phyloP scores from a whole-genome alignment of 2,797 vertebrate species.

The Nannoperca obscura region DNA sequence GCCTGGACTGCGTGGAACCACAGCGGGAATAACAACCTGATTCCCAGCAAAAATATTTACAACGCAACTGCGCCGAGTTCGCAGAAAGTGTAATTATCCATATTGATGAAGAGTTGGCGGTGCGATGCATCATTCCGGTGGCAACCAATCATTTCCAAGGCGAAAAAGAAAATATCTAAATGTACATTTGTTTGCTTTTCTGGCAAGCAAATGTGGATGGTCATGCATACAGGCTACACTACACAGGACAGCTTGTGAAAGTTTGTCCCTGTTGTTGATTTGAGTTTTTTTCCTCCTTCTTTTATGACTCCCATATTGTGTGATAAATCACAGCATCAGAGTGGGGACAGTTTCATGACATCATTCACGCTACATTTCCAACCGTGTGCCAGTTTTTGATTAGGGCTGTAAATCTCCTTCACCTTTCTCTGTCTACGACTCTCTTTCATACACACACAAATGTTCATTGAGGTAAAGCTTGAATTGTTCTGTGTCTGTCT shows the following conservation, averaged over 20 bases:
- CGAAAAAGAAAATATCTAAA: constrained; percentile 79
- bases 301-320: constrained; percentile 72
- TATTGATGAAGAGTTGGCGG: constrained; percentile 75
- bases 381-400: constrained; percentile 82
- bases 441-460: constrained; percentile 39
- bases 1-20: constrained; percentile 72
- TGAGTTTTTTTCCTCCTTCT: constrained; percentile 49
- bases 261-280: constrained; percentile 63
- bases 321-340: constrained; percentile 83
- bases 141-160: constrained; percentile 67
- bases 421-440: constrained; percentile 46
- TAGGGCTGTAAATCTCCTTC: constrained; percentile 86
- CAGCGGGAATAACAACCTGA: constrained; percentile 50
- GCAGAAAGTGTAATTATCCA: constrained; percentile 75
- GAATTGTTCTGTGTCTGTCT: constrained; percentile 31
- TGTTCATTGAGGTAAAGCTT: constrained; percentile 32
- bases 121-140: constrained; percentile 75
- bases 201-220: constrained; percentile 43
- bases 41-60: constrained; percentile 74
- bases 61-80: constrained; percentile 47
- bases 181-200: constrained; percentile 71
- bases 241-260: constrained; percentile 61
- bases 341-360: constrained; percentile 83
- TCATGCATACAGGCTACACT: constrained; percentile 45
- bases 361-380: constrained; percentile 88